Evolutionary conservation across 2,797 vertebrate species (phyloP), one percentile per base, ranked within the genome.

Genomic region (Acipenser oxyrinchus): DNA sequence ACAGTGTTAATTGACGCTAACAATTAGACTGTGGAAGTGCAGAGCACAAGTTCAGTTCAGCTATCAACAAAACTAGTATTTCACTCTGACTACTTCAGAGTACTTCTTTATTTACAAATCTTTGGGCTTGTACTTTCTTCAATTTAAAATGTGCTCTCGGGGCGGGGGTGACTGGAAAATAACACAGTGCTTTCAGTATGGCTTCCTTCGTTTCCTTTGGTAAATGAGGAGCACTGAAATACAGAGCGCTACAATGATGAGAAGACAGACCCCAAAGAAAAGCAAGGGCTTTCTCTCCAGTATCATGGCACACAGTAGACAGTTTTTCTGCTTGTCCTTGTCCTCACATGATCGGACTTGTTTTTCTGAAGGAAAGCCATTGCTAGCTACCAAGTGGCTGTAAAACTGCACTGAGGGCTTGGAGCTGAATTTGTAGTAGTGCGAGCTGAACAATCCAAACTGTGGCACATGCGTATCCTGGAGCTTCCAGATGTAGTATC

Each of bases 401-500:
- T 95, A 98, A 53, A 87, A 75, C 1, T 78, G 62, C 1, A 93
- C 68, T 0, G 97, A 98, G 13, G 84, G 82, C 73, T 98, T 98
- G 65, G 91, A 87, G 83, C 83, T 92, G 18, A 90, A 91, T 62
- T 91, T 87, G 69, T 85, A 82, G 37, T 83, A 76, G 8, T 72
- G 23, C 0, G 93, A 90, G 51, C 86, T 89, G 79, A 95, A 98
- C 74, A 97, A 91, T 68, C 95, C 95, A 68, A 92, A 95, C 76
- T 86, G 84, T 1, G 90, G 88, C 9, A 80, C 82, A 0, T 89
- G 82, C 75, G 84, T 88, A 80, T 98, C 96, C 48, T 93, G 93
- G 60, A 98, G 77, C 58, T 90, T 94, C 89, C 94, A 98, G 5
- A 93, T 73, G 0, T 93, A 99, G 74, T 97, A 97, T 61, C 95